Percentiles rank a stretch among this genome's conserved stretches.
These are phyloP conservation scores for Calosoma granatense DNA, from an alignment of 1,140 invertebrate species.

Conservation along the genomic window DNA sequence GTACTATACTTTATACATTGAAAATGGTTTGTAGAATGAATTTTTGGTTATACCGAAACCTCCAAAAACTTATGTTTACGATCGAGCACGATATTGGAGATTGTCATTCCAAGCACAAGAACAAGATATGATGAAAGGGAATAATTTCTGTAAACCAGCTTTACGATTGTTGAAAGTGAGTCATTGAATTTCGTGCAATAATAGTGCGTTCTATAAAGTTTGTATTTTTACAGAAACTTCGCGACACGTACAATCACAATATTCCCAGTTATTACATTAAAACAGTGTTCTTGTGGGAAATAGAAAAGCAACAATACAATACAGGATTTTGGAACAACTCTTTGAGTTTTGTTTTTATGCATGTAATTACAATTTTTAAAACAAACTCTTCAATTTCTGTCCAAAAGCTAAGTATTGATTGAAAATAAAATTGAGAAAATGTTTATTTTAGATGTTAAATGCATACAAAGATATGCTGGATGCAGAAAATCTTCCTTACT, in stretches of 20 bases:
- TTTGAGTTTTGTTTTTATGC: not conserved
- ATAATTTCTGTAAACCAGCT: conserved; percentile 4
- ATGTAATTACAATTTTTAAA: not conserved
- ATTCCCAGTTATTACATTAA: conserved; percentile 12
- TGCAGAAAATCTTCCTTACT: not conserved
- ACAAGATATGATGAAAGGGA: not conserved
- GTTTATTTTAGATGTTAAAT: not conserved
- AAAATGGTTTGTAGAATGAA: too few species aligned
- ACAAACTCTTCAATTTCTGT: too few species aligned
- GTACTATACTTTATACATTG: too few species aligned
- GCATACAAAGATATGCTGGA: not conserved
- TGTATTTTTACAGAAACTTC: conserved; percentile 10
- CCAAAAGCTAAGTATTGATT: too few species aligned
- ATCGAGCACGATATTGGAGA: not conserved
- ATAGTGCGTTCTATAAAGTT: conserved; percentile 1
- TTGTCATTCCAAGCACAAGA: conserved; percentile 14
- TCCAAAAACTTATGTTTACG: too few species aligned
- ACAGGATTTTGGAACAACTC: not conserved
- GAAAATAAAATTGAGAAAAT: not conserved
- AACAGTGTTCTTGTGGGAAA: conserved; percentile 6
- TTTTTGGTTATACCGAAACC: too few species aligned
- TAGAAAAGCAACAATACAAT: not conserved
- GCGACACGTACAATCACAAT: not conserved
- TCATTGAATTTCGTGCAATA: not conserved
- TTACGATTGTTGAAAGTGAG: conserved; percentile 11